phyloP scores from a whole-genome alignment of 2,888 invertebrate species.

The Cantharis flavilabris region DNA sequence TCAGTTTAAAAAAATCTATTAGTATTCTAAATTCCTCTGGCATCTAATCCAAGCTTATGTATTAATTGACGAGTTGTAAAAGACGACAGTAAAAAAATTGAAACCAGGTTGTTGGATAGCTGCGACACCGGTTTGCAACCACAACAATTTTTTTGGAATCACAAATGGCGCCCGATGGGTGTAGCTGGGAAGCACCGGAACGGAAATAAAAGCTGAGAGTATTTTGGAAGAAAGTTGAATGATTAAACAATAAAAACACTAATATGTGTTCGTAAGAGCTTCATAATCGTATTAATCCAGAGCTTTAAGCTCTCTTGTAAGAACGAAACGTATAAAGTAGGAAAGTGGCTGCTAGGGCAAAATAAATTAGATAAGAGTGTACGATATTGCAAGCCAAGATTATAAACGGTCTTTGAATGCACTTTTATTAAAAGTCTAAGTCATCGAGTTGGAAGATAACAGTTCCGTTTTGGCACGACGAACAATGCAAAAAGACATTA shows the following conservation, averaged over 20 bases:
- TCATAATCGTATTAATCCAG: constrained; percentile 1
- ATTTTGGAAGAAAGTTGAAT: background rate
- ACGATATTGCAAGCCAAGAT: constrained; percentile 6
- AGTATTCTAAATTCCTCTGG: background rate
- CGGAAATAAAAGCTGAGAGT: background rate
- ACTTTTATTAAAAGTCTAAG: constrained; percentile 18
- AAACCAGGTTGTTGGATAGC: background rate
- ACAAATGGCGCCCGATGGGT: background rate
- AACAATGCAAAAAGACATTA: background rate
- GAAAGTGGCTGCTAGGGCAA: background rate
- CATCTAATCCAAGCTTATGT: background rate
- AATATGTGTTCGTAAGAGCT: background rate
- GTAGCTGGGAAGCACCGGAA: background rate
- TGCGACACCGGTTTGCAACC: background rate
- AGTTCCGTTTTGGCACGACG: background rate
- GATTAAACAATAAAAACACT: background rate
- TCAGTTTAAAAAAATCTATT: background rate
- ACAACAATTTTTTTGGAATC: background rate
- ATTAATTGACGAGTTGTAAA: background rate
- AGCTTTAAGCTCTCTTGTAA: background rate
- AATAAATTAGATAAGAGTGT: constrained; percentile 10
- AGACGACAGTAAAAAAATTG: background rate
- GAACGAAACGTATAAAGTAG: background rate
- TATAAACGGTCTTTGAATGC: constrained; percentile 7
- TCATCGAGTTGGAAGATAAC: constrained; percentile 7